Evolutionary conservation across 2,113 vertebrate genomes (phyloP).

Genomic region (Epinephelus moara): DNA sequence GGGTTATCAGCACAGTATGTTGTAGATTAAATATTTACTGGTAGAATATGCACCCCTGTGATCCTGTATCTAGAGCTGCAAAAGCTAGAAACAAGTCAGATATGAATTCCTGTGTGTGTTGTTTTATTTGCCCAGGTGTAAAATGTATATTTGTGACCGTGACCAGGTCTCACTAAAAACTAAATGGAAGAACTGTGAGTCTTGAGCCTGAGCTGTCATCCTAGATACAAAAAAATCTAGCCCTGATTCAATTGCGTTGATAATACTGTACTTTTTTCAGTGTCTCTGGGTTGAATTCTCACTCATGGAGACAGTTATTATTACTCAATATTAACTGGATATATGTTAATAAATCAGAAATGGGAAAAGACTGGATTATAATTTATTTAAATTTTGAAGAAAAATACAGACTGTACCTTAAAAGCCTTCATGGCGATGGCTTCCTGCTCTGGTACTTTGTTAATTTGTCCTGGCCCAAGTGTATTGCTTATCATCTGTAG

Average conservation of each 20-base stretch:
- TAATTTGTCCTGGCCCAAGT: constrained; percentile 88
- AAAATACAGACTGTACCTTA: constrained; percentile 76
- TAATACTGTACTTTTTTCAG: too few species aligned
- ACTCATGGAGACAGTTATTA: too few species aligned
- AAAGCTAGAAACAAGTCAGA: not conserved
- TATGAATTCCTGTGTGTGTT: not conserved
- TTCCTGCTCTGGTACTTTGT: constrained; percentile 84
- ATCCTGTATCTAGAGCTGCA: not conserved
- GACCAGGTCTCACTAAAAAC: too few species aligned
- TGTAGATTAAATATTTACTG: not conserved
- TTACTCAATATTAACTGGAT: too few species aligned
- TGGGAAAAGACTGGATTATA: not conserved
- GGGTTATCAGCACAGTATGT: too few species aligned
- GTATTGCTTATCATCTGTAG: constrained; percentile 88
- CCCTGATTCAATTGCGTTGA: too few species aligned
- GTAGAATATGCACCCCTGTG: not conserved
- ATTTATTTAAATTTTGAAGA: not conserved
- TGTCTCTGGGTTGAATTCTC: too few species aligned
- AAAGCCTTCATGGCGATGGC: constrained; percentile 86
- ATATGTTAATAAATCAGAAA: too few species aligned
- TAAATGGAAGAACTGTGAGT: too few species aligned
- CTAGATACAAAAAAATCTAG: too few species aligned
- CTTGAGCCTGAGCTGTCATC: too few species aligned
- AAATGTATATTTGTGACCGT: not conserved
- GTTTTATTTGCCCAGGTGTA: not conserved